These are phyloP conservation scores for Pantherophis guttatus DNA, from an alignment of 2,113 vertebrate species.

Conservation along the genomic window DNA sequence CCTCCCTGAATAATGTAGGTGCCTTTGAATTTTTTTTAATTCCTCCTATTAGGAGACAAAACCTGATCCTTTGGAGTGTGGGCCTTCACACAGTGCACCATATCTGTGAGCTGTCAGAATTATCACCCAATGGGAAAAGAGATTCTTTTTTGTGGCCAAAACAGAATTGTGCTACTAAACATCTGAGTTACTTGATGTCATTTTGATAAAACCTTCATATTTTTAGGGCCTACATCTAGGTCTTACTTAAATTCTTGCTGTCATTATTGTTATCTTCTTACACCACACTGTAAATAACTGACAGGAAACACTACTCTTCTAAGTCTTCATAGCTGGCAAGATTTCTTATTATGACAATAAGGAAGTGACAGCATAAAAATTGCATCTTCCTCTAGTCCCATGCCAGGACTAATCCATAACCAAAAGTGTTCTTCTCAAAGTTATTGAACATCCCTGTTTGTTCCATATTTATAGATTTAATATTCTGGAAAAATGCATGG, in stretches of 20 bases:
- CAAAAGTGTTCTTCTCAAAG: not conserved
- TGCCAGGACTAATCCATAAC: not conserved
- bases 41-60: not conserved
- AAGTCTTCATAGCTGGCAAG: not conserved
- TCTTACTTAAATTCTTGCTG: constrained; percentile 27
- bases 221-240: constrained; percentile 17
- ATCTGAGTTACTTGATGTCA: not conserved
- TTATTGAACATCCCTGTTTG: not conserved
- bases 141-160: constrained; percentile 24
- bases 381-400: not conserved
- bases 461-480: not conserved
- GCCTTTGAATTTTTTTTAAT: not conserved
- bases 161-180: not conserved
- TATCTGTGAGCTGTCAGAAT: not conserved
- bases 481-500: not conserved
- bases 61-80: not conserved
- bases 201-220: not conserved
- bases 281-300: constrained; percentile 18
- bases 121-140: not conserved
- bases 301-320: constrained; percentile 40
- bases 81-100: not conserved
- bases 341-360: constrained; percentile 11
- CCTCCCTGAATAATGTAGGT: not conserved
- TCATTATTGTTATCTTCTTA: constrained; percentile 30
- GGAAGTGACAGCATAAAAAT: not conserved